phyloP scores from a whole-genome alignment of 2,797 vertebrate genomes.

The Neostethus bicornis region DNA sequence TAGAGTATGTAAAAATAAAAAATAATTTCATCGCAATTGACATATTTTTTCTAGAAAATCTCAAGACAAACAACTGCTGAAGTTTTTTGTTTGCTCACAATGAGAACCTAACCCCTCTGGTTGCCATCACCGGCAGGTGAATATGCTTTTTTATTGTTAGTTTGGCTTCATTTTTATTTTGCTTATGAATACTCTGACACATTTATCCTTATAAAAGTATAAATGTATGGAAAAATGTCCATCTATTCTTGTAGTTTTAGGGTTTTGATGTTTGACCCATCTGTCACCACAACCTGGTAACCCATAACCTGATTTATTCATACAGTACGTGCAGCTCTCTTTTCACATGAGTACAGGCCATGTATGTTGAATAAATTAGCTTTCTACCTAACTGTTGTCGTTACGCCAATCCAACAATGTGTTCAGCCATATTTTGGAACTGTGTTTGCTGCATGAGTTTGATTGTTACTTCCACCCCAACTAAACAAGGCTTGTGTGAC shows the following conservation, averaged over 20 bases:
- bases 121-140: too few species aligned
- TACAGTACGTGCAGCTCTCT: not conserved
- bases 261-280: not conserved
- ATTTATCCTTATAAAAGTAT: too few species aligned
- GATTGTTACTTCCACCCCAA: slow-evolving; percentile 1
- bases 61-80: too few species aligned
- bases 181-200: too few species aligned
- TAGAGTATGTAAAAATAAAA: too few species aligned
- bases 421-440: not conserved
- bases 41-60: too few species aligned
- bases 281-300: not conserved
- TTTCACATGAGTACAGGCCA: not conserved
- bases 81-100: too few species aligned
- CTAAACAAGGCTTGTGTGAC: not conserved
- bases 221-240: not conserved
- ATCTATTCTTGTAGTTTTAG: not conserved
- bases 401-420: slow-evolving; percentile 11
- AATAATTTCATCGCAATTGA: too few species aligned
- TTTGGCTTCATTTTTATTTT: too few species aligned
- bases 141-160: too few species aligned
- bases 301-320: not conserved
- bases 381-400: slow-evolving; percentile 6
- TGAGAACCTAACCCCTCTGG: too few species aligned
- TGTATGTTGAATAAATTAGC: slow-evolving; percentile 3
- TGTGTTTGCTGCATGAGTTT: slow-evolving; percentile 1